Conservation (phyloP, 2,888 invertebrate species). For the Chironomus tentans region DNA sequence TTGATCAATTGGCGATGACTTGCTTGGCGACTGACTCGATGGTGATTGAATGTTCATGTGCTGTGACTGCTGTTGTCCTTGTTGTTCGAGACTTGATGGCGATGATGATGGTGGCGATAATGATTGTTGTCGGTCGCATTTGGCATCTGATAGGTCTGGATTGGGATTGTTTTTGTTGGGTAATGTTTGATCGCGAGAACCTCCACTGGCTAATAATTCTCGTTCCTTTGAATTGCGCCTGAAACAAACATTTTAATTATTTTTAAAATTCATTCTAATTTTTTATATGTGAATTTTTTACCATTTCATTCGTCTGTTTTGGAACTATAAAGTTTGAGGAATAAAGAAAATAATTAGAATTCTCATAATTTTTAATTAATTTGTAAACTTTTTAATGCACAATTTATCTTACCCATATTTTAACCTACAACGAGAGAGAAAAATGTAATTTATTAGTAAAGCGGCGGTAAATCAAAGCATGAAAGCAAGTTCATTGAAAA, state of each 20-base stretch:
- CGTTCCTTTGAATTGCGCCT: constrained; percentile 95
- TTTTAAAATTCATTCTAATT: neutral
- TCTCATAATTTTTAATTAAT: neutral
- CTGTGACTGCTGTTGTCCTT: neutral
- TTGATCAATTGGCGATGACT: constrained; percentile 18
- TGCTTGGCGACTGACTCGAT: constrained; percentile 30
- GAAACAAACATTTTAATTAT: constrained; percentile 39
- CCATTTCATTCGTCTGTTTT: constrained; percentile 91
- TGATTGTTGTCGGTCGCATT: constrained; percentile 65
- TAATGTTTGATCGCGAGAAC: constrained; percentile 87
- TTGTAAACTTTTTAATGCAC: neutral
- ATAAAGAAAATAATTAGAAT: neutral
- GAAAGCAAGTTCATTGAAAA: neutral
- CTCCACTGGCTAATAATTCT: constrained; percentile 85
- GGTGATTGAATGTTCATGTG: constrained; percentile 28
- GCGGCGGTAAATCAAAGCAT: constrained; percentile 4
- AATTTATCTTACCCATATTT: constrained; percentile 45
- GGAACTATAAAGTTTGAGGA: constrained; percentile 52
- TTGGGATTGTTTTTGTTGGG: constrained; percentile 96
- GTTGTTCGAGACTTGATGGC: constrained; percentile 32
- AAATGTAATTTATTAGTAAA: neutral
- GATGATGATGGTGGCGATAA: constrained; percentile 44
- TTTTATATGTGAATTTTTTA: neutral
- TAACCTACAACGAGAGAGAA: constrained; percentile 45
- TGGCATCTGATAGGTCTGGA: constrained; percentile 86